A percentile compares a stretch with the other conserved stretches of the same genome.
These are phyloP conservation scores for Campoletis sonorensis DNA, from an alignment of 1,140 invertebrate species.

Conservation along the genomic window DNA sequence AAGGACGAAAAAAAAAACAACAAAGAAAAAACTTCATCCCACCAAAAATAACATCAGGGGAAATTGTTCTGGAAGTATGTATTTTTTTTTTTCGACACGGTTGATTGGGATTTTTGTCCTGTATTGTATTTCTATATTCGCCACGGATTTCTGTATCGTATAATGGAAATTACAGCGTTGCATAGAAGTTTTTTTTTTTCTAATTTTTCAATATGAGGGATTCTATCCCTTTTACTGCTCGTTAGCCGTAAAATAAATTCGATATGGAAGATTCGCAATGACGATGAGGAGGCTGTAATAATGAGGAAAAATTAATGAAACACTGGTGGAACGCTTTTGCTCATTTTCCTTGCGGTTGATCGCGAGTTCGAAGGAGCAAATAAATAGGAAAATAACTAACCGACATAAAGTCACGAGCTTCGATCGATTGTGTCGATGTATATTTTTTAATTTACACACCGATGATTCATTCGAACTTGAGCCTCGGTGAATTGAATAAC, in stretches of 20 bases:
- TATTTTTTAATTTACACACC: background rate
- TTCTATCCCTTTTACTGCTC: background rate
- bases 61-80: too few relatives aligned
- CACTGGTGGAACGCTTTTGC: background rate
- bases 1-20: too few relatives aligned
- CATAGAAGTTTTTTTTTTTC: background rate
- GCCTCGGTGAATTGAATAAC: slow-evolving; percentile 1
- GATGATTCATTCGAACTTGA: slow-evolving; percentile 14
- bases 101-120: too few relatives aligned
- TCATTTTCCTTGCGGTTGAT: background rate
- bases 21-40: too few relatives aligned
- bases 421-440: background rate
- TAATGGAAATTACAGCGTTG: too few relatives aligned
- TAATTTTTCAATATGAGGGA: background rate
- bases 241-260: background rate
- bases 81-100: too few relatives aligned
- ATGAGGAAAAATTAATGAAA: background rate
- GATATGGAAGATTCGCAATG: background rate
- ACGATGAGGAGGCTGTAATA: background rate
- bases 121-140: too few relatives aligned
- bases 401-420: background rate
- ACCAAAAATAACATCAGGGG: too few relatives aligned
- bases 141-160: too few relatives aligned
- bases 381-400: background rate
- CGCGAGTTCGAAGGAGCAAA: background rate